Percentiles rank a stretch among this genome's conserved stretches.
These are phyloP conservation scores for Anguilla anguilla DNA, from an alignment of 2,797 vertebrate genomes.

Conservation along the genomic window DNA sequence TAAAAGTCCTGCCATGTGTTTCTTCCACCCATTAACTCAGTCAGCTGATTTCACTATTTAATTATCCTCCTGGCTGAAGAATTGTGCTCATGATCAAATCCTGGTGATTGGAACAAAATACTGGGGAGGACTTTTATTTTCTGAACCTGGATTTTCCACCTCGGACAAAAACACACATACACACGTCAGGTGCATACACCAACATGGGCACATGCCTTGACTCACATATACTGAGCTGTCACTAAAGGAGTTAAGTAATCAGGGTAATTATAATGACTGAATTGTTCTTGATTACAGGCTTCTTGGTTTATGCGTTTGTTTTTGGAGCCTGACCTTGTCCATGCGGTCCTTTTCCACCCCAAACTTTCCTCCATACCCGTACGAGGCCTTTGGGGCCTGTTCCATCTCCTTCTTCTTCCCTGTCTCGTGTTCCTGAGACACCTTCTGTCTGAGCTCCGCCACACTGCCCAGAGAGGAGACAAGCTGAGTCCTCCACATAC, in stretches of 20 bases:
- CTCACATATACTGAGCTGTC: not conserved
- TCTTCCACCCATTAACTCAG: not conserved
- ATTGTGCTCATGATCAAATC: too few relatives aligned
- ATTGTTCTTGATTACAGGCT: not conserved
- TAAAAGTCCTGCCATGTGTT: not conserved
- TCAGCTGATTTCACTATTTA: not conserved
- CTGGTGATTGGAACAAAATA: too few relatives aligned
- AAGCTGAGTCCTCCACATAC: slow-evolving; percentile 26
- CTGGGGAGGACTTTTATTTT: not conserved
- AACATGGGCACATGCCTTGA: too few relatives aligned
- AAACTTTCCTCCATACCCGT: slow-evolving; percentile 94
- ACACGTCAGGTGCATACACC: not conserved
- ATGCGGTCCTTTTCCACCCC: slow-evolving; percentile 92
- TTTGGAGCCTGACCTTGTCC: slow-evolving; percentile 82
- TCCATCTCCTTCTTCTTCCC: slow-evolving; percentile 87
- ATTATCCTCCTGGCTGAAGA: not conserved
- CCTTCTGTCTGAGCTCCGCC: slow-evolving; percentile 81
- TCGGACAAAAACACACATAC: not conserved
- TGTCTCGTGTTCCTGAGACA: slow-evolving; percentile 83
- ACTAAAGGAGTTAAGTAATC: not conserved
- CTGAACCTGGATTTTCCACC: not conserved
- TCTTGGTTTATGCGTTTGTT: not conserved
- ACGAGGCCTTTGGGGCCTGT: slow-evolving; percentile 85
- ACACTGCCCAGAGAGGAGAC: slow-evolving; percentile 58
- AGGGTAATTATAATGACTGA: not conserved